phyloP scores from a whole-genome alignment of 2,797 vertebrate species.

The Pipistrellus kuhlii region DNA sequence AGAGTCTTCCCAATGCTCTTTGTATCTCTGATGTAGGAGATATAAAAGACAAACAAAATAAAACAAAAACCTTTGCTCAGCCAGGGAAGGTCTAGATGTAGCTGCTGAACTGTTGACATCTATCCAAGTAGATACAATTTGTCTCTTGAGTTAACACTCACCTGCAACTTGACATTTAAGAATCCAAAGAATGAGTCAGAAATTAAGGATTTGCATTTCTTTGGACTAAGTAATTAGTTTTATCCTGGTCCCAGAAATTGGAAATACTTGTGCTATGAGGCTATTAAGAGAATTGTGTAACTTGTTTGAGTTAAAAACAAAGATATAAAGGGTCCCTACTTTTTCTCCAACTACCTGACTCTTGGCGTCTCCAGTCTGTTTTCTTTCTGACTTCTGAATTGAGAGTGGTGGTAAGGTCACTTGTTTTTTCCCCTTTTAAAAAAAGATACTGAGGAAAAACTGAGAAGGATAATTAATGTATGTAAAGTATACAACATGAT shows the following conservation, averaged over 20 bases:
- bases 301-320: background rate
- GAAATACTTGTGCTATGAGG: slow-evolving; percentile 19
- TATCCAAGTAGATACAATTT: background rate
- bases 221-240: slow-evolving; percentile 42
- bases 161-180: slow-evolving; percentile 10
- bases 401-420: background rate
- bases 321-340: background rate
- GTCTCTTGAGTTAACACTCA: background rate
- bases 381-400: background rate
- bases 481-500: background rate
- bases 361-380: background rate
- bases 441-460: background rate
- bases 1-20: background rate
- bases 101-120: background rate
- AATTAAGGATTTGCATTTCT: slow-evolving; percentile 26
- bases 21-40: background rate
- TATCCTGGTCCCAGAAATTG: background rate
- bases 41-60: background rate
- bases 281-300: background rate
- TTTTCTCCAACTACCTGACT: background rate
- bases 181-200: slow-evolving; percentile 1
- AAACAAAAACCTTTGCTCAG: background rate
- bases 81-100: background rate
- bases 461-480: background rate
- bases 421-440: background rate